Conservation (phyloP, 2,797 vertebrate species). For the Chelmon rostratus region DNA sequence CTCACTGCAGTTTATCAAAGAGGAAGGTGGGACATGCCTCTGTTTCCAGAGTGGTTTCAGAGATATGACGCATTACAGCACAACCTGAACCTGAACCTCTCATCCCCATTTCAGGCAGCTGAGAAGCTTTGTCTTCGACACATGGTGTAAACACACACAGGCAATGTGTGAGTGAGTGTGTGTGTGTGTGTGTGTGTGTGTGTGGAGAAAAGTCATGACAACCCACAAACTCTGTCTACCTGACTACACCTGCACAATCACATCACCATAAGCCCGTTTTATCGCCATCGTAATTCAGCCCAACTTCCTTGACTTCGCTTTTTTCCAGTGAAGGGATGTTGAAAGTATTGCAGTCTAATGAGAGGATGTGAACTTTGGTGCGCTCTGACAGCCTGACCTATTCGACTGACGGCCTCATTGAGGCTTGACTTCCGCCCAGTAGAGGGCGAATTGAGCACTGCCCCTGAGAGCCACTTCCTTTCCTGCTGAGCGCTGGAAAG, state of each 20-base stretch:
- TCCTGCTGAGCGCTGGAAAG: conserved; percentile 84
- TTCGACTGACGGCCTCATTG: conserved; percentile 75
- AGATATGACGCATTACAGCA: conserved; percentile 20
- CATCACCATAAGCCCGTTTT: conserved; percentile 34
- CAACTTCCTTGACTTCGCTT: conserved; percentile 59
- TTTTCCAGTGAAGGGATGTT: conserved; percentile 56
- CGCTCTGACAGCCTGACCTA: conserved; percentile 83
- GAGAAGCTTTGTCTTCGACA: conserved; percentile 65
- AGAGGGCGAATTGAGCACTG: conserved; percentile 85
- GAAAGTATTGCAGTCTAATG: conserved; percentile 76
- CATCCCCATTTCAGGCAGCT: conserved; percentile 56
- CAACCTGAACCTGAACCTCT: conserved; percentile 23
- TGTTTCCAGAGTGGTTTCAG: conserved; percentile 17
- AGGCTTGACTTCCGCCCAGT: conserved; percentile 85
- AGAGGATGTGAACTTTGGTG: conserved; percentile 81
- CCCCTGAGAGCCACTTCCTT: conserved; percentile 83
- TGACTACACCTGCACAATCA: conserved; percentile 61
- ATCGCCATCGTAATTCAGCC: conserved; percentile 28
- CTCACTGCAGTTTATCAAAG: neutral
- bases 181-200: conserved; percentile 12
- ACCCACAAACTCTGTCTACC: conserved; percentile 38
- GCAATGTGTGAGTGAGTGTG: conserved; percentile 10
- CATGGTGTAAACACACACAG: conserved; percentile 47
- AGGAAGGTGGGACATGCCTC: neutral
- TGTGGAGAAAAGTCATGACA: conserved; percentile 22